phyloP scores from a whole-genome alignment of 2,888 invertebrate genomes.

The Formica aserva region DNA sequence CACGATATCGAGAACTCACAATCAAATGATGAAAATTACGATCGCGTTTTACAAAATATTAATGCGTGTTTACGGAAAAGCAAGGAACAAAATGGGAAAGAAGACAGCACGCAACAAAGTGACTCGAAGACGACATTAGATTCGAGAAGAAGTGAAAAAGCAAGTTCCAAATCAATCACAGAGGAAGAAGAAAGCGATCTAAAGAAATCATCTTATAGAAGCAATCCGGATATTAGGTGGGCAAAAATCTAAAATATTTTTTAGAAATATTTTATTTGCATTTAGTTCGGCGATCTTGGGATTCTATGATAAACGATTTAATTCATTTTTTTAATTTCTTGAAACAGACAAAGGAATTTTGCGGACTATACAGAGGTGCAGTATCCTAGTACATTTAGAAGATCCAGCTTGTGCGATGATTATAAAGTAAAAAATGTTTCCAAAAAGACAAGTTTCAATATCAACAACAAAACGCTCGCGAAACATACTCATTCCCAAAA shows the following conservation, averaged over 20 bases:
- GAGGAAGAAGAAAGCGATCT: conserved; percentile 70
- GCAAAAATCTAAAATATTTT: not conserved
- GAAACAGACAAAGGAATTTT: conserved; percentile 74
- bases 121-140: conserved; percentile 74
- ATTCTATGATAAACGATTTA: not conserved
- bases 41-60: conserved; percentile 77
- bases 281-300: not conserved
- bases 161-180: conserved; percentile 68
- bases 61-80: conserved; percentile 76
- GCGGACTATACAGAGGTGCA: conserved; percentile 71
- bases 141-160: conserved; percentile 75
- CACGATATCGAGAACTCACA: conserved; percentile 66
- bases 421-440: conserved; percentile 67
- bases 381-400: conserved; percentile 60
- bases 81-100: conserved; percentile 72
- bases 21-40: conserved; percentile 76
- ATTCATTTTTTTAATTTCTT: not conserved
- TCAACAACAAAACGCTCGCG: conserved; percentile 59
- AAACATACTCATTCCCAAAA: conserved; percentile 8
- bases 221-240: conserved; percentile 78
- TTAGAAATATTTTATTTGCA: not conserved
- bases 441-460: conserved; percentile 75
- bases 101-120: conserved; percentile 73
- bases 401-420: conserved; percentile 74
- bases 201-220: conserved; percentile 60